phyloP scores from a whole-genome alignment of 1,140 invertebrate species.

The Drosophila ananassae region DNA sequence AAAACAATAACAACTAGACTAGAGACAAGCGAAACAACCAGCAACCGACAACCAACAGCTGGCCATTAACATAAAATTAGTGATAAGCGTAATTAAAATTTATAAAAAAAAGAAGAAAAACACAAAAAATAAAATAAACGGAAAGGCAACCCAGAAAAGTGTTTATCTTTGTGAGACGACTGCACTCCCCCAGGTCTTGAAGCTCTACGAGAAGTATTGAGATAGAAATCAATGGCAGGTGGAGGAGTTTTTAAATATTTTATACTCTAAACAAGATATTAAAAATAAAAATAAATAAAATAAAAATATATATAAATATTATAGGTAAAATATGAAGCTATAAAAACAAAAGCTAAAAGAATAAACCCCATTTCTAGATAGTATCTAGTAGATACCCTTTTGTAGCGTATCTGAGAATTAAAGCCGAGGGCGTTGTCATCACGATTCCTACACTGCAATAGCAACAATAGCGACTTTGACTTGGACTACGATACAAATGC shows the following conservation, averaged over 20 bases:
- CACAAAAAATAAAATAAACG: conserved; percentile 7
- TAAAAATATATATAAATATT: neutral
- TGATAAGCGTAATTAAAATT: conserved; percentile 79
- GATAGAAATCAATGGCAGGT: conserved; percentile 37
- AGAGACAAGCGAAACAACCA: conserved; percentile 15
- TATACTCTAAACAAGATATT: conserved; percentile 3
- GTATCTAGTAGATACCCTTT: neutral
- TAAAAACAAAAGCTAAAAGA: no score
- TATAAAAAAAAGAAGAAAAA: conserved; percentile 47
- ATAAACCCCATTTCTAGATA: no score
- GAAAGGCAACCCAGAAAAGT: conserved; percentile 22
- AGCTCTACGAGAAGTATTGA: conserved; percentile 24
- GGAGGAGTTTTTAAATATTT: neutral
- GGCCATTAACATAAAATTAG: conserved; percentile 80
- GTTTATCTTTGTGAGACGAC: conserved; percentile 55
- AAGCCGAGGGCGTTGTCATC: conserved; percentile 45
- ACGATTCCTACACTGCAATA: conserved; percentile 22
- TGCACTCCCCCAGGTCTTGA: conserved; percentile 23
- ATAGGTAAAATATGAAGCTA: neutral
- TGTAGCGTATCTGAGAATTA: conserved; percentile 11
- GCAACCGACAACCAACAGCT: conserved; percentile 55
- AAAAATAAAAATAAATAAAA: neutral
- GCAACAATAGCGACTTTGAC: conserved; percentile 3
- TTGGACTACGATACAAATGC: conserved; percentile 34
- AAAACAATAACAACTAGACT: conserved; percentile 2